Evolutionary conservation across 2,888 invertebrate species (phyloP), one percentile per base, ranked within the genome.

Genomic region (Euproctis similis): DNA sequence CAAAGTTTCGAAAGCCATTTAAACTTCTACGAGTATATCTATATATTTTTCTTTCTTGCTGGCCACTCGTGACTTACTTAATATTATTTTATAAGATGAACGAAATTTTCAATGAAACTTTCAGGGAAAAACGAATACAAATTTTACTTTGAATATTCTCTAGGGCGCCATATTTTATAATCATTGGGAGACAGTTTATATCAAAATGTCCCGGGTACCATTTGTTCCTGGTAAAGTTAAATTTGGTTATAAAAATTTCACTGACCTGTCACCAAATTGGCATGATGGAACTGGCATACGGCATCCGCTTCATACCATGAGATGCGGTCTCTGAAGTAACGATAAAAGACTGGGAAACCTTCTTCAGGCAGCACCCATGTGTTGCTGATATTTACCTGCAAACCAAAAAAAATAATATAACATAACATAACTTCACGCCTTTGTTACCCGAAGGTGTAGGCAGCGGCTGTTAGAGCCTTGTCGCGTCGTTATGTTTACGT

Each of bases 291-390:
- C 76, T 92, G 92, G 70, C 92, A 92, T 30, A 93, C 92, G 16
- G 92, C 92, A 60, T 93, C 92, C 2, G 93, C 93, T 66, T 92
- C 93, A 63, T 92, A 92, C 92, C 92, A 93, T 22, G 92, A 92
- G 63, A 92, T 92, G 70, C 91, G 90, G 80, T 93, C 92, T 49
- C 91, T 88, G 86, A 93, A 92, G 85, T 92, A 92, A 54, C 92
- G 90, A 78, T 92, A 92, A 81, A 93, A 92, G 34, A 92, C 92
- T 38, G 92, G 91, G 62, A 92, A 91, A 13, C 92, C 92, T 59
- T 92, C 92, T 64, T 92, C 92, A 5, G 92, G 92, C 54, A 92
- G 86, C 50, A 92, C 89, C 93, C 93, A 93, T 43, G 92, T 90
- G 73, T 91, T 92, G 78, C 91, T 92, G 63, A 92, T 91, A 80